Conservation (phyloP, 2,113 vertebrate species). For the Felis chaus region DNA sequence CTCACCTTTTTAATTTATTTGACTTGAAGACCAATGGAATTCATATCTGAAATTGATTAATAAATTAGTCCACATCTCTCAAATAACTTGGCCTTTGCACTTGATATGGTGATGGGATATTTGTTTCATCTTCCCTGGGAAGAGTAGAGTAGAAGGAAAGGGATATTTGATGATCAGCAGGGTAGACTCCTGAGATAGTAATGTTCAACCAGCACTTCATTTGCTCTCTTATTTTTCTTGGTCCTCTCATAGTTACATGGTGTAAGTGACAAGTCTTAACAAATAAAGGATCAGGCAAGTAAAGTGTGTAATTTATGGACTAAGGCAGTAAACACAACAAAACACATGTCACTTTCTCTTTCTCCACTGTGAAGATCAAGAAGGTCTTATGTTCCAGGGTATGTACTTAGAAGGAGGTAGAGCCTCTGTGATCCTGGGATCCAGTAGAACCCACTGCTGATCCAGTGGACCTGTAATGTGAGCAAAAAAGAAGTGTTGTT, state of each 20-base stretch:
- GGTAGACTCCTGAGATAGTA: not conserved
- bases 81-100: not conserved
- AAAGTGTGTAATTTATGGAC: not conserved
- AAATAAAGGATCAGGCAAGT: not conserved
- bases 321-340: not conserved
- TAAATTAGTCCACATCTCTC: not conserved
- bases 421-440: fast-evolving
- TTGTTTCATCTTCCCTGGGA: not conserved
- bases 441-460: not conserved
- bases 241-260: not conserved
- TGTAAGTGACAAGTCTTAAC: not conserved
- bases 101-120: not conserved
- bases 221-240: not conserved
- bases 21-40: not conserved
- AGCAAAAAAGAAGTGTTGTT: not conserved
- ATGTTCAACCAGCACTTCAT: not conserved
- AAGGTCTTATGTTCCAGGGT: fast-evolving
- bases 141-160: fast-evolving
- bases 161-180: not conserved
- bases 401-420: not conserved
- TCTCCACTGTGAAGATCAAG: not conserved
- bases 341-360: fast-evolving
- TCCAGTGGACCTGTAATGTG: fast-evolving
- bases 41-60: not conserved
- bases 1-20: not conserved